phyloP scores from a whole-genome alignment of 2,888 invertebrate genomes.

The Homarus gammarus region DNA sequence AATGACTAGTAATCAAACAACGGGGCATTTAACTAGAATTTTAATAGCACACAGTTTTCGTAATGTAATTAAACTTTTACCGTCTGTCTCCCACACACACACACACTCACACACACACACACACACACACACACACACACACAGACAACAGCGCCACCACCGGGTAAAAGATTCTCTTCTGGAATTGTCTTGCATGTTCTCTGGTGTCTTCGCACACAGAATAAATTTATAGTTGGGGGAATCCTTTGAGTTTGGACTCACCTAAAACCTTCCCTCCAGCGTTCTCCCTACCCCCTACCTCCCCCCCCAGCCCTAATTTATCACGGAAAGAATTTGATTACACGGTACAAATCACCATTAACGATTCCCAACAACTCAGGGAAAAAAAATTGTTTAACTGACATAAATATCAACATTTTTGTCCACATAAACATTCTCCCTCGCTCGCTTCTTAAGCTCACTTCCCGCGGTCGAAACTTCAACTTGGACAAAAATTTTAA shows the following conservation, averaged over 20 bases:
- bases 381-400: background rate
- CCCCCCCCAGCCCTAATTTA: constrained; percentile 1
- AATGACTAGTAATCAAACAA: too few species aligned
- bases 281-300: background rate
- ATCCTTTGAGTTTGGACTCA: background rate
- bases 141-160: background rate
- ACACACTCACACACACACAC: background rate
- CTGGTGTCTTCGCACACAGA: background rate
- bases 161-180: too few species aligned
- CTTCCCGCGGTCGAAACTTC: constrained; percentile 17
- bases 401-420: constrained; percentile 41
- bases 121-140: background rate
- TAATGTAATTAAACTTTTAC: background rate
- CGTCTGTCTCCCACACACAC: background rate
- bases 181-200: background rate
- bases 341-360: constrained; percentile 37
- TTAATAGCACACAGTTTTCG: too few species aligned
- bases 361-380: constrained; percentile 21
- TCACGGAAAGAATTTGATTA: constrained; percentile 18
- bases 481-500: constrained; percentile 53
- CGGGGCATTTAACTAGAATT: too few species aligned
- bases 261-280: background rate
- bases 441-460: constrained; percentile 23
- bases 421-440: constrained; percentile 16
- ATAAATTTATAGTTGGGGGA: background rate